These are phyloP conservation scores for Barypeithes pellucidus DNA, from an alignment of 2,888 invertebrate species.

Conservation along the genomic window DNA sequence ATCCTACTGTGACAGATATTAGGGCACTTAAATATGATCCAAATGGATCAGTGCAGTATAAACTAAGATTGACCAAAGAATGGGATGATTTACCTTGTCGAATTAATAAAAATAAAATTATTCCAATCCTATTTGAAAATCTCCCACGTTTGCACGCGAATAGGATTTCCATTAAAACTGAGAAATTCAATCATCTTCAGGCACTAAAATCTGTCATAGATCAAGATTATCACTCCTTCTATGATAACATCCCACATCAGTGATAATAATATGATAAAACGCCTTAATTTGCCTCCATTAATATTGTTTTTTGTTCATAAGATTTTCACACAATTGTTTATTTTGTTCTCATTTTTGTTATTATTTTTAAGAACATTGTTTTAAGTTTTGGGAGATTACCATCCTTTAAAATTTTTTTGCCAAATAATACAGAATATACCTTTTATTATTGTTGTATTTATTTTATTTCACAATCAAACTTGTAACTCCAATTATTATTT, in stretches of 20 bases:
- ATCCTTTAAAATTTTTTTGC: no score
- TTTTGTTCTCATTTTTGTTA: no score
- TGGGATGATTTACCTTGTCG: not conserved
- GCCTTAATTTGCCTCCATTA: no score
- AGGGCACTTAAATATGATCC: not conserved
- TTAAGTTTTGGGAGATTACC: no score
- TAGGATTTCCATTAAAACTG: not conserved
- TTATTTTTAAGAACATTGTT: no score
- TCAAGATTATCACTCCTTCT: not conserved
- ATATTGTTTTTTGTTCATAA: no score
- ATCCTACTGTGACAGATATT: not conserved
- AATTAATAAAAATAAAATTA: not conserved
- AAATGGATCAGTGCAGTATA: not conserved
- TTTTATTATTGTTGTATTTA: no score
- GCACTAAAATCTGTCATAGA: not conserved
- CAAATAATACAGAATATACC: no score
- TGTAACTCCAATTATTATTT: no score
- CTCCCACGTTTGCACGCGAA: not conserved
- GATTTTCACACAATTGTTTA: no score
- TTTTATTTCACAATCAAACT: no score
- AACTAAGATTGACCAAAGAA: not conserved
- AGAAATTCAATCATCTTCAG: not conserved
- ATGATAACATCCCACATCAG: not conserved
- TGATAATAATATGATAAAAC: not conserved
- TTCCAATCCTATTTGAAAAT: not conserved